These are phyloP conservation scores for Philotrypesis tridentata DNA, from an alignment of 1,140 invertebrate species.

Conservation along the genomic window DNA sequence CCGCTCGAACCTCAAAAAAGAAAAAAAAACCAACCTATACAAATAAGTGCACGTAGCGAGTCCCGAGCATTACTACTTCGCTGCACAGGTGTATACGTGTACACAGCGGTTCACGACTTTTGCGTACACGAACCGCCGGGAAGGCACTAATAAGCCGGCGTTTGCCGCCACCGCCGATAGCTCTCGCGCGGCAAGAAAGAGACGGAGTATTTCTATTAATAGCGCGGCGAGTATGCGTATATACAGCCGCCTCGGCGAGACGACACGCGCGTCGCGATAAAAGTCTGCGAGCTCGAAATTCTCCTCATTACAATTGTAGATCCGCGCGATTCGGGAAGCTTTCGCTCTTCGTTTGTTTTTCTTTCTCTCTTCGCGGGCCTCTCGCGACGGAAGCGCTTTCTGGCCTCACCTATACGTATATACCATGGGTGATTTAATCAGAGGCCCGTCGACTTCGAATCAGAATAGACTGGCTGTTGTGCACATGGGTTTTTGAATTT, in stretches of 20 bases:
- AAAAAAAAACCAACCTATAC: background rate
- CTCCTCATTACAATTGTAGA: constrained; percentile 40
- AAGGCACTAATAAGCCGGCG: constrained; percentile 34
- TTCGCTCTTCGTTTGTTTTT: background rate
- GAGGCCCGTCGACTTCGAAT: too few species aligned
- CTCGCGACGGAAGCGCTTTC: too few species aligned
- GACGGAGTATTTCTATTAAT: constrained; percentile 29
- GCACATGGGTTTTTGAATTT: too few species aligned
- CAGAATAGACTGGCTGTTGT: too few species aligned
- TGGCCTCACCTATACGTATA: too few species aligned
- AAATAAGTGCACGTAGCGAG: background rate
- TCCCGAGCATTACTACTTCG: background rate
- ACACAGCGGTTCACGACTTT: background rate
- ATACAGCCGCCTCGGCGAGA: too few species aligned
- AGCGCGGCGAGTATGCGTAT: background rate
- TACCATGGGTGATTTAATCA: too few species aligned
- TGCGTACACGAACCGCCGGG: background rate
- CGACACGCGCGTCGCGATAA: background rate
- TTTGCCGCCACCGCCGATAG: constrained; percentile 15
- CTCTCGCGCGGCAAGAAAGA: background rate
- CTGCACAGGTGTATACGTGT: too few species aligned
- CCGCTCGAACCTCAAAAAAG: too few species aligned
- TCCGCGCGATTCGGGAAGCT: constrained; percentile 34
- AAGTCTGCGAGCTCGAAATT: background rate
- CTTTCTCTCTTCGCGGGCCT: too few species aligned